Percentiles rank a stretch among this genome's conserved stretches.
Conservation (phyloP, 2,113 vertebrate species). For the Ellobius talpinus region DNA sequence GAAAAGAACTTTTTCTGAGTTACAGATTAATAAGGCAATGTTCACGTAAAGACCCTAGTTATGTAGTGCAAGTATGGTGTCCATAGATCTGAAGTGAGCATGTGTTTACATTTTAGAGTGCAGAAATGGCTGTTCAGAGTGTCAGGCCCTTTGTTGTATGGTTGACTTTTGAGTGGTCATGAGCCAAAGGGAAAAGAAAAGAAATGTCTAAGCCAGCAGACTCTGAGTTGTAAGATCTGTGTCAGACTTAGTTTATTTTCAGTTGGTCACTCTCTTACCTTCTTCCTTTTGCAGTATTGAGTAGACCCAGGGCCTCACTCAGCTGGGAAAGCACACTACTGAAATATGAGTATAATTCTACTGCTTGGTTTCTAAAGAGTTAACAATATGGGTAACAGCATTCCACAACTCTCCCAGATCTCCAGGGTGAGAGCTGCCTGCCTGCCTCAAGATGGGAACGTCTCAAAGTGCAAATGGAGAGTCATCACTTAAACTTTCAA, state of each 20-base stretch:
- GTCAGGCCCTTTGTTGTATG: background rate
- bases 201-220: slow-evolving; percentile 50
- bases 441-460: background rate
- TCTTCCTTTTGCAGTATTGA: background rate
- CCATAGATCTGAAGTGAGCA: background rate
- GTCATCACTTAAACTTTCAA: slow-evolving; percentile 20
- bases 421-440: background rate
- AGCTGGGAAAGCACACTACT: background rate
- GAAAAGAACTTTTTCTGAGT: slow-evolving; percentile 45
- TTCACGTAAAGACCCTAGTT: slow-evolving; percentile 19
- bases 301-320: background rate
- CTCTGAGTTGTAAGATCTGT: slow-evolving; percentile 61
- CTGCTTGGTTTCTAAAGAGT: slow-evolving; percentile 34
- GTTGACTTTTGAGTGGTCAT: slow-evolving; percentile 19
- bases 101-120: background rate
- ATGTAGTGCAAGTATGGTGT: slow-evolving; percentile 21
- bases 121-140: slow-evolving; percentile 39
- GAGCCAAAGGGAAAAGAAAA: background rate
- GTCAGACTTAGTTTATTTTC: slow-evolving; percentile 64
- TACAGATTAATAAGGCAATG: slow-evolving; percentile 39
- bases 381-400: slow-evolving; percentile 19
- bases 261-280: background rate
- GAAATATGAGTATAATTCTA: background rate
- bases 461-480: background rate
- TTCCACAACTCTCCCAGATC: background rate